phyloP scores from a whole-genome alignment of 2,113 vertebrate species.

The Gopherus evgoodei region DNA sequence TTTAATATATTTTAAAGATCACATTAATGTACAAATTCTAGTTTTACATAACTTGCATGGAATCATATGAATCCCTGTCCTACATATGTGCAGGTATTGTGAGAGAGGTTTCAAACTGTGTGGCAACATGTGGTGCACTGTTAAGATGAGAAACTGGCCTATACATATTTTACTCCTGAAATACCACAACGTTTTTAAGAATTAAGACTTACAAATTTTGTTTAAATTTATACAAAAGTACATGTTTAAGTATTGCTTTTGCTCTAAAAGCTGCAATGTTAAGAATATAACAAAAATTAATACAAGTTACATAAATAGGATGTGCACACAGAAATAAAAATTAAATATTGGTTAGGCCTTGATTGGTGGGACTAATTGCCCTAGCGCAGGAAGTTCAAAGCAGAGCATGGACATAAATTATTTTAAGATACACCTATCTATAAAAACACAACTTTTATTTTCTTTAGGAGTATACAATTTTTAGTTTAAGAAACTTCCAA shows the following conservation, averaged over 20 bases:
- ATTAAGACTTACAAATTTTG: background rate
- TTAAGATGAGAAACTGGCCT: background rate
- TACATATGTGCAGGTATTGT: background rate
- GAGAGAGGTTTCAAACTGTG: background rate
- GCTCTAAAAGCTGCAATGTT: background rate
- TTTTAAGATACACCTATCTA: background rate
- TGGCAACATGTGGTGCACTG: background rate
- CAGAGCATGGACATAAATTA: background rate
- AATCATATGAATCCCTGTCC: background rate
- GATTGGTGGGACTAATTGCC: background rate
- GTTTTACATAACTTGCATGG: background rate
- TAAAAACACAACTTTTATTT: background rate
- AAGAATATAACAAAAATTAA: background rate
- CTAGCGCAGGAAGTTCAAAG: background rate
- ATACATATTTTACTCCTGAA: background rate
- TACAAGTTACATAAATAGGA: background rate
- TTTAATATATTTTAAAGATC: background rate
- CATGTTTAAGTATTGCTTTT: background rate
- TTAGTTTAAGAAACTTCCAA: background rate
- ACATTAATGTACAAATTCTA: background rate
- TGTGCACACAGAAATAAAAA: background rate
- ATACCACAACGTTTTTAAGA: background rate
- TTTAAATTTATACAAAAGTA: too few relatives aligned
- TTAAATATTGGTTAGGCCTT: background rate
- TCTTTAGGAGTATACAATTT: background rate